phyloP scores from a whole-genome alignment of 2,888 invertebrate genomes.

The Prosopocoilus inquinatus region DNA sequence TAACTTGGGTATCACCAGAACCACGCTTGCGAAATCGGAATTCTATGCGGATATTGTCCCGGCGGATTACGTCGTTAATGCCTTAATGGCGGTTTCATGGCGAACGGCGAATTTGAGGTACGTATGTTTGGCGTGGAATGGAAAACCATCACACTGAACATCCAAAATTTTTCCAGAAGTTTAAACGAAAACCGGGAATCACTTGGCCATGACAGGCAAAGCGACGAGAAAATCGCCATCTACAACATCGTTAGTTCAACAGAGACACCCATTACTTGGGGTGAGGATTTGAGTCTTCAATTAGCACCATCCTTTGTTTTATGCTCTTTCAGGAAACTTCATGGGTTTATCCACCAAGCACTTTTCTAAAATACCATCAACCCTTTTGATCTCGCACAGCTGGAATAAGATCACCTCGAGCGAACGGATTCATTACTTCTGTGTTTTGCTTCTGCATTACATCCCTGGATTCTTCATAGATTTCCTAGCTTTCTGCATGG shows the following conservation, averaged over 20 bases:
- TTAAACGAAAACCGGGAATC: conserved; percentile 15
- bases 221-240: conserved; percentile 13
- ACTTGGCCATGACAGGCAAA: not conserved
- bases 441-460: conserved; percentile 60
- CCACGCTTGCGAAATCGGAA: conserved; percentile 70
- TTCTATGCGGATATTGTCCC: conserved; percentile 73
- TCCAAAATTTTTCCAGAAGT: not conserved
- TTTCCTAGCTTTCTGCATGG: conserved; percentile 54
- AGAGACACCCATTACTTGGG: conserved; percentile 29
- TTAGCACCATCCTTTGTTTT: not conserved
- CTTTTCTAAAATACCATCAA: conserved; percentile 57
- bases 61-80: conserved; percentile 63
- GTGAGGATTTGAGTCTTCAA: conserved; percentile 18
- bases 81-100: conserved; percentile 61
- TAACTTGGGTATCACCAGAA: conserved; percentile 72
- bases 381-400: conserved; percentile 63
- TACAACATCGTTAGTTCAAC: conserved; percentile 16
- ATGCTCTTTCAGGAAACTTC: conserved; percentile 53
- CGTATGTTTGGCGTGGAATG: conserved; percentile 1
- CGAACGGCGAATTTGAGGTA: conserved; percentile 27
- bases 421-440: conserved; percentile 56
- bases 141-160: not conserved
- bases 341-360: conserved; percentile 55
- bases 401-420: conserved; percentile 62
- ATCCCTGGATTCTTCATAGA: conserved; percentile 64